Percentiles rank a stretch among this genome's conserved stretches.
Conservation (phyloP, 1,140 invertebrate genomes). For the Calephelis virginiensis region DNA sequence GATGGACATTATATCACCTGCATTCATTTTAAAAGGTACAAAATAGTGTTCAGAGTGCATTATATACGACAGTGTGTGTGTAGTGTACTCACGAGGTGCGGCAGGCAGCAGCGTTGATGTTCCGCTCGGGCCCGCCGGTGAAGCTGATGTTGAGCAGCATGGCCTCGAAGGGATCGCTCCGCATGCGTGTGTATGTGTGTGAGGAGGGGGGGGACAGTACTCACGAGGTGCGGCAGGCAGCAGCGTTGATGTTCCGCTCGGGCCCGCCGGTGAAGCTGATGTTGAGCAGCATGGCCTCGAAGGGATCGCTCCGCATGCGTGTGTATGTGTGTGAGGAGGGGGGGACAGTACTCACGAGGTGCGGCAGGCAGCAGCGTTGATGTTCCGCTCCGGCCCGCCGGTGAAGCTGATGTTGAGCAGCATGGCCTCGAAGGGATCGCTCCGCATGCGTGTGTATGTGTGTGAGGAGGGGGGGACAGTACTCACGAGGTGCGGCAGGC, state of each 20-base stretch:
- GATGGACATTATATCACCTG: too few relatives aligned
- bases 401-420: conserved; percentile 75
- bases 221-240: conserved; percentile 60
- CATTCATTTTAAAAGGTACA: too few relatives aligned
- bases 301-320: conserved; percentile 87
- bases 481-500: conserved; percentile 58
- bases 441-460: conserved; percentile 69
- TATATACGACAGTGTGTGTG: too few relatives aligned
- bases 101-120: conserved; percentile 64
- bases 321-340: neutral
- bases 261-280: conserved; percentile 69
- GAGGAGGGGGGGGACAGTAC: neutral
- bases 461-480: neutral
- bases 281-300: conserved; percentile 83
- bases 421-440: conserved; percentile 90
- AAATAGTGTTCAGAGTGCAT: too few relatives aligned
- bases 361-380: conserved; percentile 64
- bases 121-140: conserved; percentile 57
- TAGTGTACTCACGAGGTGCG: conserved; percentile 42
- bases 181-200: conserved; percentile 38
- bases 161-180: conserved; percentile 92
- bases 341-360: conserved; percentile 39
- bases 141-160: conserved; percentile 77
- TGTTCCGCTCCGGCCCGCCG: conserved; percentile 53
- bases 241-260: conserved; percentile 57